Base-by-base conservation (phyloP, 2,888 invertebrate genomes). In the Heliconius ethilla region DNA sequence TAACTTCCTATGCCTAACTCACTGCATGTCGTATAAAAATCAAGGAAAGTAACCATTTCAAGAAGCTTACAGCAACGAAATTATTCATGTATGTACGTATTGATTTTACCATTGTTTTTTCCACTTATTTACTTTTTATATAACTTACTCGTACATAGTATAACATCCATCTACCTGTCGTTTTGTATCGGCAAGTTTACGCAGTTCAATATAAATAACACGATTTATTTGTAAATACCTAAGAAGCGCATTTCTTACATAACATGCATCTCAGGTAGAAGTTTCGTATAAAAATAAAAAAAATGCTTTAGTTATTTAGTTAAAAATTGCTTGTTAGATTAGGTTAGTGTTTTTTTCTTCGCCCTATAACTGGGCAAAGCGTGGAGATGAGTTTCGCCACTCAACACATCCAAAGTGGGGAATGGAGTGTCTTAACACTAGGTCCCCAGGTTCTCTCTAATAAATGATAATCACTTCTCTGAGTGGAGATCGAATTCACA, bases 181-280 rank as follows among this genome's bases (percentile, higher is more conserved):
- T 45, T 13, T 69, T 40, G 15, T 69, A 45, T 25, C 25, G 25
- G 40, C 7, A 40, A 69, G 40, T 69, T 69, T 69, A 25, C 40
- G 15, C 40, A 69, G 69, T 69, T 45, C 6, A 69, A 40, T 27
- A 45, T 69, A 45, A 69, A 69, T 69, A 45, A 69, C 25, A 69
- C 40, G 69, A 6, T 25, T 25, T 45, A 3, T 40, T 25, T 25
- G 69, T 40, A 45, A 69, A 45, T 18, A 4, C 15, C 40, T 25
- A 25, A 15, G 25, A 15, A 25, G 25, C 9, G 25, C 25, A 33
- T n/a, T 69, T 45, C 10, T 45, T 13, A 67, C 5, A 37, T 40
- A n/a, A 67, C 37, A 67, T 67, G n/a, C 11, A 67, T n/a, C 37
- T 33, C 33, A 33, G 10, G 33, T 66, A 66, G 29, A 9, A 29